Base-by-base conservation (phyloP, 2,113 vertebrate species). In the Callocephalon fimbriatum region DNA sequence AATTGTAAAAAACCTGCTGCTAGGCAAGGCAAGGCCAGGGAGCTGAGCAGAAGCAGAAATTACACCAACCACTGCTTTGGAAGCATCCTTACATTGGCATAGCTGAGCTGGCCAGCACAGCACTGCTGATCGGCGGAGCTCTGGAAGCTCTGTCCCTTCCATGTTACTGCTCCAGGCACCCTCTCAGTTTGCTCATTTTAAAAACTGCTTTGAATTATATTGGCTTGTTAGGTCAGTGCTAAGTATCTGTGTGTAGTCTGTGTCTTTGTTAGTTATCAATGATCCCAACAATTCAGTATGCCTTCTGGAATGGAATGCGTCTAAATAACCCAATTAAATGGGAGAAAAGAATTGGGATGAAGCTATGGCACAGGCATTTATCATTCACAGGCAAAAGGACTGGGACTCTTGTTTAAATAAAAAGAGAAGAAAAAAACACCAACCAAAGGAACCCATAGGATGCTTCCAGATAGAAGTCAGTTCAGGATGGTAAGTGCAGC, bases 11-110 rank as follows among this genome's bases (percentile, higher is more conserved):
- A 66, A n/a, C 22, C 4, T 0, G 0, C 16, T 26, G 20, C 14
- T 54, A 16, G 37, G 53, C 20, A 38, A 61, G 65, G 77, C 59
- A 38, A 61, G 59, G 72, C 40, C 31, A 56, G 40, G 58, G 45
- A 77, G 38, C 27, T 81, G 21, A 35, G 40, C 26, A 35, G 23
- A 32, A 73, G 54, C 37, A 71, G 51, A 72, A 61, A 40, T 31
- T 29, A 35, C 19, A 66, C 10, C 19, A 42, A 19, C 12, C 23
- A 2, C 31, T 35, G 26, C 63, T 86, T 53, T 53, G 58, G 58
- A 40, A 65, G 44, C 31, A 51, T n/a, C 29, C 25, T 90, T 66
- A 53, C 0, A 0, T 1, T 6, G 75, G 38, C 0, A 0, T 35
- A 40, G 62, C 38, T 35, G 50, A 65, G 29, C 18, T 21, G 35